Percentiles rank a stretch among this genome's conserved stretches.
Evolutionary conservation across 35 echinoderm and acorn worm genomes (phyloP).

Genomic region (Holothuria glaberrima): DNA sequence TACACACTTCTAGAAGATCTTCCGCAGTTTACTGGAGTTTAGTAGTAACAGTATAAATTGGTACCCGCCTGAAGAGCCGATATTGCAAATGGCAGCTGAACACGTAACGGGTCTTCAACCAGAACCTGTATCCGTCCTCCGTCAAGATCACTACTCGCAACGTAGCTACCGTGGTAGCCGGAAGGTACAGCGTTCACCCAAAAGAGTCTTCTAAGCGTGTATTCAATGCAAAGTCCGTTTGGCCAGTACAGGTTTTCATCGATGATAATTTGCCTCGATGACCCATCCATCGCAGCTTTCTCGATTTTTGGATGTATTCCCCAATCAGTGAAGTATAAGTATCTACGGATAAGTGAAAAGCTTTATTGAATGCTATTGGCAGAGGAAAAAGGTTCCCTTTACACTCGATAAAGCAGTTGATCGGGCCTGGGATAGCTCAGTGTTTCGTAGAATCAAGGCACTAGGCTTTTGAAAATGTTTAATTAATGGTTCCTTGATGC

Average conservation of each 20-base stretch:
- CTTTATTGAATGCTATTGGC: too few species aligned
- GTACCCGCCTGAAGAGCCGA: conserved; percentile 19
- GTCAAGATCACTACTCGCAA: conserved; percentile 46
- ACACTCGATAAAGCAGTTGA: too few species aligned
- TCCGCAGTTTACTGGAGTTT: too few species aligned
- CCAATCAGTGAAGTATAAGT: conserved; percentile 97
- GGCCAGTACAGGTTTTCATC: conserved; percentile 79
- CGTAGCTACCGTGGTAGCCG: neutral
- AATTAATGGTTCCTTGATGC: too few species aligned
- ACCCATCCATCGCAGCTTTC: conserved; percentile 79
- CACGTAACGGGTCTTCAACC: conserved; percentile 10
- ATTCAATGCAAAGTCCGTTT: conserved; percentile 88
- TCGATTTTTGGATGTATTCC: conserved; percentile 85
- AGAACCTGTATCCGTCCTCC: conserved; percentile 33
- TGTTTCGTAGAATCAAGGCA: too few species aligned
- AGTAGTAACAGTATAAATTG: too few species aligned
- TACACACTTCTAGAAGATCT: too few species aligned
- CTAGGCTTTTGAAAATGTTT: too few species aligned
- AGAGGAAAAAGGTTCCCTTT: too few species aligned
- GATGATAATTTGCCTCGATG: conserved; percentile 69
- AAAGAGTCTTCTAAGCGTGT: conserved; percentile 70
- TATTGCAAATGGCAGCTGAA: conserved; percentile 38
- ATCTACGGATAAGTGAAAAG: conserved; percentile 37
- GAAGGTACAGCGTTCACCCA: conserved; percentile 60
- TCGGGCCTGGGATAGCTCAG: too few species aligned